Evolutionary conservation across 2,797 vertebrate species (phyloP), one percentile per base, ranked within the genome.

Genomic region (Melanotaenia boesemani): DNA sequence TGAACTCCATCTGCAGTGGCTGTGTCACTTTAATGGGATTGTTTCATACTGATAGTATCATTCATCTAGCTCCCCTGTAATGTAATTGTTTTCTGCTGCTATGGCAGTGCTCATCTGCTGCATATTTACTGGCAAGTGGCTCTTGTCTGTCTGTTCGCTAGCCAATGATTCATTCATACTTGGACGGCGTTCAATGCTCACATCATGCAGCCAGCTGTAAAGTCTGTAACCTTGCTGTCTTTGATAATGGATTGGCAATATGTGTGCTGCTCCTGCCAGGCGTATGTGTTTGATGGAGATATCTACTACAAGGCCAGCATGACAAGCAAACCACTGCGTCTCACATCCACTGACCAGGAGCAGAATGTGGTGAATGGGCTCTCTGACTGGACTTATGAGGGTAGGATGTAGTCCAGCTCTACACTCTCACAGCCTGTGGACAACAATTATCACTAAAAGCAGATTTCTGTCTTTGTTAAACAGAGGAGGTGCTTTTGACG

Each of bases 301-400:
- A 94, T 96, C 85, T 96, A 95, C 93, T 96, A 96, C 90, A 92
- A 93, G 75, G 79, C 91, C 20, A 89, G 89, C 4, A 93, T 94
- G 85, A 86, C 74, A 73, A 89, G 92, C 79, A 79, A 74, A 61
- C 69, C 93, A 2, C 80, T 94, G 70, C 92, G 92, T 11, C 93
- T 96, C 73, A 96, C 95, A 3, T 81, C 86, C 75, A 90, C 92
- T 0, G 94, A 94, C 48, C 88, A 65, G 59, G 90, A 92, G 34
- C 91, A 86, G 34, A 88, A 81, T 12, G 78, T 96, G 63, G 77
- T 92, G 63, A 96, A 95, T 60, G 96, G 96, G 22, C 86, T 96
- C 76, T 89, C 94, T 10, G 96, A 96, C 79, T 96, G 96, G 96
- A 94, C 91, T 1, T 96, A 96, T 59, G 95, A 96, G 82, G 96